These are phyloP conservation scores for Apamea anceps DNA, from an alignment of 2,888 invertebrate species.

Conservation along the genomic window DNA sequence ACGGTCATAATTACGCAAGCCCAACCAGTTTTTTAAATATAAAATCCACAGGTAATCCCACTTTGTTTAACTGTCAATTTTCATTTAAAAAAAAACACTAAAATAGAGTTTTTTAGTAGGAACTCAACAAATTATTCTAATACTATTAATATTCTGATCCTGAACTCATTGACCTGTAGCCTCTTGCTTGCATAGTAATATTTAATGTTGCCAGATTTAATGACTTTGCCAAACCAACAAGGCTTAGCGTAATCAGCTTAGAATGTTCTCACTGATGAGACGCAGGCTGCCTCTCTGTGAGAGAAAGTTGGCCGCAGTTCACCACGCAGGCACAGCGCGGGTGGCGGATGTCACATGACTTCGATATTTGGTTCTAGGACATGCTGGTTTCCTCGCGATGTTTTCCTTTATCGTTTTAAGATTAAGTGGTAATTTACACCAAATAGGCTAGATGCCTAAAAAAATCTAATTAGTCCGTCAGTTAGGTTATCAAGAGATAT, in stretches of 20 bases:
- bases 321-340: background rate
- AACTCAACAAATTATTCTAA: background rate
- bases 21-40: background rate
- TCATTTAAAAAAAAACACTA: conserved; percentile 24
- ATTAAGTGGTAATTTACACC: background rate
- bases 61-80: conserved; percentile 18
- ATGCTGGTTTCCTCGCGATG: background rate
- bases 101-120: background rate
- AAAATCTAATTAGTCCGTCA: no score
- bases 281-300: background rate
- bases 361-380: background rate
- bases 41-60: background rate
- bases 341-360: background rate
- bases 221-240: background rate
- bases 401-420: background rate
- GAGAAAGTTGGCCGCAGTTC: background rate
- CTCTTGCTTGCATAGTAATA: background rate
- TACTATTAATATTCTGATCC: conserved; percentile 18
- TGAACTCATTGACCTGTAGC: conserved; percentile 29
- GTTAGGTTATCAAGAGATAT: no score
- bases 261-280: background rate
- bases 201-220: conserved; percentile 27
- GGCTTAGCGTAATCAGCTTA: background rate
- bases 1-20: background rate
- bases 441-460: no score